Conservation (phyloP, 1,140 invertebrate species). For the Sarcophaga bullata region DNA sequence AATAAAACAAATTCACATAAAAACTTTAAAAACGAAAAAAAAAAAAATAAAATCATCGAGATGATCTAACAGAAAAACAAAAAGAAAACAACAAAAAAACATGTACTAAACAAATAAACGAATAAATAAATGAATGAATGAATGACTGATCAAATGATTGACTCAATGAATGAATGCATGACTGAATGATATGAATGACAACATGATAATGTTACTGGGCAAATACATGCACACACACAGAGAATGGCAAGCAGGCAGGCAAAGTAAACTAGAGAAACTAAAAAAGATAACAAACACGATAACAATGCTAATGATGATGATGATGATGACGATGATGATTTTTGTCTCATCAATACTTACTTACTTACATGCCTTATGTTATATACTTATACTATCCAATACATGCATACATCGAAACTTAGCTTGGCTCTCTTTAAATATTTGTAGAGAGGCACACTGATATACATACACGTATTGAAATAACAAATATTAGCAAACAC, state of each 20-base stretch:
- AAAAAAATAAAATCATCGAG: background rate
- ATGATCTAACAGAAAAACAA: slow-evolving; percentile 20
- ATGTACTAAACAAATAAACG: no score
- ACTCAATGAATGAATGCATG: no score
- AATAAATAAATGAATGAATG: no score
- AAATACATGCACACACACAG: background rate
- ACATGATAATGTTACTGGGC: background rate
- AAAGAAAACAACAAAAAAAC: no score
- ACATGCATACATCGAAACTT: background rate
- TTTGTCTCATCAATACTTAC: no score
- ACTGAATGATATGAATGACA: slow-evolving; percentile 1
- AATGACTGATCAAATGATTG: no score
- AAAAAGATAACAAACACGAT: no score
- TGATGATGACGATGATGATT: no score
- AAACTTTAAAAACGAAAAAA: background rate
- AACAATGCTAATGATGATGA: no score
- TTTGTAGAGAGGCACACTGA: background rate
- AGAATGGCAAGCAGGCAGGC: no score
- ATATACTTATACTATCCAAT: background rate
- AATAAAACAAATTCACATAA: background rate
- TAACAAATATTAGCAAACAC: background rate
- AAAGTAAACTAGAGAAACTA: no score
- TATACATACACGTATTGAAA: background rate
- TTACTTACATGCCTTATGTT: background rate
- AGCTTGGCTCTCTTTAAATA: background rate